Evolutionary conservation across 2,797 vertebrate species (phyloP).

Genomic region (Hafferia zeledoni): DNA sequence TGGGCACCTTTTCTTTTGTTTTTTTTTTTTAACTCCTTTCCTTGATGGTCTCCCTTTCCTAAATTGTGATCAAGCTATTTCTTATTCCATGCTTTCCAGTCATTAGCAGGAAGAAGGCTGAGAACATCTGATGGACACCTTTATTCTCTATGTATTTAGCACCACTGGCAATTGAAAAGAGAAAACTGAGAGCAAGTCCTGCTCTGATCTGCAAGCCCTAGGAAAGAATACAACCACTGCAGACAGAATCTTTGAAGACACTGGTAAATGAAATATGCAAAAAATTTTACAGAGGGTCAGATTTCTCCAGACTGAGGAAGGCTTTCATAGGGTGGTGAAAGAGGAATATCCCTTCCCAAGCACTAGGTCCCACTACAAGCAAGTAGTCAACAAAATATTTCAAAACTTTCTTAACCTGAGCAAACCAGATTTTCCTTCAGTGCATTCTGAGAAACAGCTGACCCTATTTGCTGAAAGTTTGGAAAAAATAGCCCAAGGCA

Average conservation of each 20-base stretch:
- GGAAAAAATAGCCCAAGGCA: constrained; percentile 41
- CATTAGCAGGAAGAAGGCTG: not conserved
- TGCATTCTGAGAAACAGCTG: constrained; percentile 24
- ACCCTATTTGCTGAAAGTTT: constrained; percentile 17
- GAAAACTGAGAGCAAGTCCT: constrained; percentile 10
- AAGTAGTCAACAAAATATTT: constrained; percentile 27
- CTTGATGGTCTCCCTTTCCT: not conserved
- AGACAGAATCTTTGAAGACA: constrained; percentile 35
- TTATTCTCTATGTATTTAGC: constrained; percentile 33
- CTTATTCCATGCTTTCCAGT: not conserved
- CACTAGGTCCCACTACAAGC: not conserved
- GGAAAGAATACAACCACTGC: constrained; percentile 1
- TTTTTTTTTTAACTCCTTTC: not conserved
- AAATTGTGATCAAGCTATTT: not conserved
- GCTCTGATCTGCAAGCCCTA: not conserved
- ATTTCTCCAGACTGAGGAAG: not conserved
- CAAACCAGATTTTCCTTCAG: not conserved
- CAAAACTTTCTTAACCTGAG: constrained; percentile 1
- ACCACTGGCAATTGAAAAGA: constrained; percentile 11
- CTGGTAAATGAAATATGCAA: constrained; percentile 27
- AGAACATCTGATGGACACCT: not conserved
- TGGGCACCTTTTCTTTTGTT: not conserved
- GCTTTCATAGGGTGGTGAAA: not conserved
- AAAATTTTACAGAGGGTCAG: not conserved
- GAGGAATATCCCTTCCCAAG: not conserved